phyloP scores from a whole-genome alignment of 1,140 invertebrate genomes.

The Lordiphosa collinella region DNA sequence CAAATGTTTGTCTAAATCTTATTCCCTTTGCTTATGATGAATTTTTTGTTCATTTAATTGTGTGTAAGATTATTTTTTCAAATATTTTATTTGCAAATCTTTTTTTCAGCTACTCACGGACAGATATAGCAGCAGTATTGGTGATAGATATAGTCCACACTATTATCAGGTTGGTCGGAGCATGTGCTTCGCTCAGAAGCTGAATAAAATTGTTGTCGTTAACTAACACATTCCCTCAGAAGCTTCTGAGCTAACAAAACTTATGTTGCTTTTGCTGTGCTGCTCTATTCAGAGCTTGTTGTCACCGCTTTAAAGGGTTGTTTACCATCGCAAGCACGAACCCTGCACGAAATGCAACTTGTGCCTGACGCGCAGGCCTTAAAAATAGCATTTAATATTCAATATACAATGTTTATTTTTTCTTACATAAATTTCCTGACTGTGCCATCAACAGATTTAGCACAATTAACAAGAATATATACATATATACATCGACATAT shows the following conservation, averaged over 20 bases:
- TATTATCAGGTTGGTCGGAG: constrained; percentile 71
- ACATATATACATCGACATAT: constrained; percentile 16
- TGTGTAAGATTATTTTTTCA: neutral
- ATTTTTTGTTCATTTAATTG: neutral
- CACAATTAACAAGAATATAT: constrained; percentile 27
- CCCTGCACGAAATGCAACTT: too few relatives aligned
- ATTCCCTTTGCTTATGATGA: too few relatives aligned
- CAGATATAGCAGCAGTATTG: constrained; percentile 73
- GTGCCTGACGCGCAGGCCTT: neutral
- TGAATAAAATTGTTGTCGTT: too few relatives aligned
- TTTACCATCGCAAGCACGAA: too few relatives aligned
- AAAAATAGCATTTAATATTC: constrained; percentile 32
- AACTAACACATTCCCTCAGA: too few relatives aligned
- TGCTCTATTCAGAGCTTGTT: too few relatives aligned
- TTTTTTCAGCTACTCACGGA: constrained; percentile 64
- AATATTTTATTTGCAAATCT: constrained; percentile 5
- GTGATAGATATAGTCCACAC: constrained; percentile 74
- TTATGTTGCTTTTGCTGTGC: too few relatives aligned
- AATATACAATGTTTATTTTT: neutral
- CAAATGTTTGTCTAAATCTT: too few relatives aligned
- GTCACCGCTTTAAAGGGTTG: too few relatives aligned
- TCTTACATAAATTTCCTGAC: constrained; percentile 7
- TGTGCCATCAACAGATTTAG: constrained; percentile 26
- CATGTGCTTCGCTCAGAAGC: too few relatives aligned
- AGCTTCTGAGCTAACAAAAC: too few relatives aligned